Evolutionary conservation across 2,797 vertebrate species (phyloP).

Genomic region (Microtus californicus): DNA sequence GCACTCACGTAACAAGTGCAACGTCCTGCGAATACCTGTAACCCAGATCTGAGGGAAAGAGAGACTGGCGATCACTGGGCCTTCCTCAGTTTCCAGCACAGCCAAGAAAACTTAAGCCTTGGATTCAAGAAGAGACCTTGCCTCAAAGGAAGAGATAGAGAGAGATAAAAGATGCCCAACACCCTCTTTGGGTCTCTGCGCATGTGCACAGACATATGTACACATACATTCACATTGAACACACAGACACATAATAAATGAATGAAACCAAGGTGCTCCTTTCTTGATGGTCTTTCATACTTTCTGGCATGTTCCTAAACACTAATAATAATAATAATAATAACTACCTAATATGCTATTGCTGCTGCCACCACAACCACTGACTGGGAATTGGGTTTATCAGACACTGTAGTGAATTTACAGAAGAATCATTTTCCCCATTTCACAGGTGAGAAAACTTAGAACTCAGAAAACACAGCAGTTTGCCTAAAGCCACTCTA

Average conservation of each 20-base stretch:
- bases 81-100: not conserved
- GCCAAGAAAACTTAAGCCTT: not conserved
- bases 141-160: not conserved
- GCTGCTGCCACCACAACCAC: not conserved
- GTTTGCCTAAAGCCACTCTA: conserved; percentile 8
- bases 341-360: not conserved
- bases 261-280: not conserved
- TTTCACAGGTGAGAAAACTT: conserved; percentile 43
- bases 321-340: not conserved
- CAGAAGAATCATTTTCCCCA: conserved; percentile 9
- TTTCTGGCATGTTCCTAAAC: not conserved
- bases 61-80: not conserved
- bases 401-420: not conserved
- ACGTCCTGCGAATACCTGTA: not conserved
- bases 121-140: not conserved
- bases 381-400: not conserved
- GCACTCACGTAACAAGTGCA: not conserved
- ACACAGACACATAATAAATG: not conserved
- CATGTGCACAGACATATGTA: too few relatives aligned
- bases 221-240: not conserved
- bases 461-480: conserved; percentile 34
- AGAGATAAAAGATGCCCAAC: not conserved
- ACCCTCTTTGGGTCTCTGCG: not conserved
- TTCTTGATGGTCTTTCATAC: not conserved
- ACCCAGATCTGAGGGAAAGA: not conserved